These are phyloP conservation scores for Yasuhikotakia modesta DNA, from an alignment of 2,797 vertebrate genomes.

Conservation along the genomic window DNA sequence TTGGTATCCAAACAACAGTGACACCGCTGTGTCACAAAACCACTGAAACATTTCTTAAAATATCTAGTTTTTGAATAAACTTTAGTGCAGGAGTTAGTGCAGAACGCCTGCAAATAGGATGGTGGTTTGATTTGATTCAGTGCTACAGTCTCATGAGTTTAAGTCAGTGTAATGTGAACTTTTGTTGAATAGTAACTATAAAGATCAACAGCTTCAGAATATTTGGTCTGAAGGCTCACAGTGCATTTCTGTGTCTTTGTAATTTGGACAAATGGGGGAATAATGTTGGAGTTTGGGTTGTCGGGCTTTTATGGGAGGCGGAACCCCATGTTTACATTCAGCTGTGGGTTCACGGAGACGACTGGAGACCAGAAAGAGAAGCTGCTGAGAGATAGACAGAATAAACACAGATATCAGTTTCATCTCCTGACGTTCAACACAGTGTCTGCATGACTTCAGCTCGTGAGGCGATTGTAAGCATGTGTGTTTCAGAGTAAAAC, in stretches of 20 bases:
- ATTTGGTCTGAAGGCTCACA: background rate
- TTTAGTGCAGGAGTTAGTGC: background rate
- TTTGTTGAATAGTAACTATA: background rate
- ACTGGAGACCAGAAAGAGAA: conserved; percentile 22
- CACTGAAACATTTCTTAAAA: background rate
- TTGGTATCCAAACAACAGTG: too few species aligned
- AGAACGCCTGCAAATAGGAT: background rate
- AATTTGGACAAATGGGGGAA: conserved; percentile 13
- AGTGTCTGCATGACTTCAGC: conserved; percentile 9
- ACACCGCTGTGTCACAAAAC: background rate
- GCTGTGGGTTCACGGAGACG: conserved; percentile 15
- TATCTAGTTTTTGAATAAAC: too few species aligned
- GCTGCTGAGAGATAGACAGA: conserved; percentile 32
- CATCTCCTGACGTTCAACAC: conserved; percentile 6
- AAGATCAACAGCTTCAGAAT: background rate
- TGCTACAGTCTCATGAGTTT: too few species aligned
- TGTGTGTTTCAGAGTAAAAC: conserved; percentile 1
- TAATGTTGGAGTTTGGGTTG: conserved; percentile 6
- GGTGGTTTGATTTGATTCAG: background rate
- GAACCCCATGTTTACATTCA: conserved; percentile 39
- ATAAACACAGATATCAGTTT: conserved; percentile 30
- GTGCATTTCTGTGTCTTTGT: background rate
- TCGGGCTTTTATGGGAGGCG: conserved; percentile 10
- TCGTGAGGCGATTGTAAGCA: conserved; percentile 2
- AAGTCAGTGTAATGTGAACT: too few species aligned